Conservation (phyloP, 2,888 invertebrate genomes). For the Hipparchia sbordonii region DNA sequence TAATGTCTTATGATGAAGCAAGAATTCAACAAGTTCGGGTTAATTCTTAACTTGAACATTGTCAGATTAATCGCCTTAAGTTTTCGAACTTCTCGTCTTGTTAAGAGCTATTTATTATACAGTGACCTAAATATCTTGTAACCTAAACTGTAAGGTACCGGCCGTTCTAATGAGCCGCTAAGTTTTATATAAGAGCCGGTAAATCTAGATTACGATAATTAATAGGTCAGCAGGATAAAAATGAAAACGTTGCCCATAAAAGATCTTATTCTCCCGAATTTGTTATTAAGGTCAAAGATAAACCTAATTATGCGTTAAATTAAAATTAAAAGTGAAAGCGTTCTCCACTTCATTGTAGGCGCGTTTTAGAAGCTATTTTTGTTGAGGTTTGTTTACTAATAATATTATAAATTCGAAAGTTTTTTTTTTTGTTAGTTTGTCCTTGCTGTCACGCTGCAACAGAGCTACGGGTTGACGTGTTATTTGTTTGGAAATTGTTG, state of each 20-base stretch:
- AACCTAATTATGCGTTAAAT: not conserved
- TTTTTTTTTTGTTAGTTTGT: not conserved
- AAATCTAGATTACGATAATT: conserved; percentile 15
- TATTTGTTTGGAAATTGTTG: no score
- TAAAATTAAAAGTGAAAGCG: not conserved
- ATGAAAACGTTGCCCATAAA: conserved; percentile 8
- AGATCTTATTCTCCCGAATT: not conserved
- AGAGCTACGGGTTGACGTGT: no score
- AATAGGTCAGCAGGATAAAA: conserved; percentile 18
- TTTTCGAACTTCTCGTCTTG: no score
- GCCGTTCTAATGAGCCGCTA: conserved; percentile 11
- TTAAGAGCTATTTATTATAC: not conserved
- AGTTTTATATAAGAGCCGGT: not conserved
- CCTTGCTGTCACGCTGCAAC: not conserved
- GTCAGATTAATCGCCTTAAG: no score
- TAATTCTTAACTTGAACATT: no score
- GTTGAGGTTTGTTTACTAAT: no score
- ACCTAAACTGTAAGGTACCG: not conserved
- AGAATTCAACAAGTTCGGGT: no score
- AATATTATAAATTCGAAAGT: no score
- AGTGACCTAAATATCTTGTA: conserved; percentile 1
- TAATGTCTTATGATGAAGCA: no score
- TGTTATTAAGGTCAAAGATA: conserved; percentile 13
- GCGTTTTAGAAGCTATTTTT: no score
- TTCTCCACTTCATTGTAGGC: not conserved